Conservation (phyloP, 2,888 invertebrate genomes). For the Corbicula japonica region DNA sequence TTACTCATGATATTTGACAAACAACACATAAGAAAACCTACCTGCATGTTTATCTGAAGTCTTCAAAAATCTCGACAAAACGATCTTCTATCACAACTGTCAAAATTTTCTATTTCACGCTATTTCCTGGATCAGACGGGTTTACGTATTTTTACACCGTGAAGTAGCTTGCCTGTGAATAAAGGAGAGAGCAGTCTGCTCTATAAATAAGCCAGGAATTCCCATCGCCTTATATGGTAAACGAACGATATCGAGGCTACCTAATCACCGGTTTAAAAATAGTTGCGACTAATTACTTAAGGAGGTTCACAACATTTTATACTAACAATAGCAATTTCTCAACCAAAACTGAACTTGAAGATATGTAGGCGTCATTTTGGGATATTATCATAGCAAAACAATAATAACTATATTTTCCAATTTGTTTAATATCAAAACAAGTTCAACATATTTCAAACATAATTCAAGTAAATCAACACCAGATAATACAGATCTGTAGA, state of each 20-base stretch:
- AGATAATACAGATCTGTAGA: too few relatives aligned
- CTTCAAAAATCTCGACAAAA: not conserved
- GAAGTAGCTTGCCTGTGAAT: not conserved
- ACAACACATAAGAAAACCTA: not conserved
- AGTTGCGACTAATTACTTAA: too few relatives aligned
- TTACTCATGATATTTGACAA: not conserved
- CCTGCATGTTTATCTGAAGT: not conserved
- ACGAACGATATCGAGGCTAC: conserved; percentile 9
- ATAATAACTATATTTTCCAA: too few relatives aligned
- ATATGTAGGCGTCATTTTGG: too few relatives aligned
- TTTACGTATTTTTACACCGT: not conserved
- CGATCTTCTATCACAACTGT: not conserved
- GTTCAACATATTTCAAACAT: too few relatives aligned
- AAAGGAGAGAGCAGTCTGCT: conserved; percentile 12
- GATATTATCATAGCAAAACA: too few relatives aligned
- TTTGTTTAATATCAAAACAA: too few relatives aligned
- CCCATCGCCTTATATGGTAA: conserved; percentile 46
- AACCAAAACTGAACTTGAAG: too few relatives aligned
- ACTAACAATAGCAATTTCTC: too few relatives aligned
- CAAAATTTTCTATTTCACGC: not conserved
- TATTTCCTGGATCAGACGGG: conserved; percentile 8
- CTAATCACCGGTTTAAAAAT: too few relatives aligned
- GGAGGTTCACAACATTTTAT: too few relatives aligned
- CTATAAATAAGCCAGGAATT: conserved; percentile 39
- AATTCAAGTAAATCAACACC: too few relatives aligned